Evolutionary conservation across 2,797 vertebrate genomes (phyloP).

Genomic region (Hydrocynus forskahlii): DNA sequence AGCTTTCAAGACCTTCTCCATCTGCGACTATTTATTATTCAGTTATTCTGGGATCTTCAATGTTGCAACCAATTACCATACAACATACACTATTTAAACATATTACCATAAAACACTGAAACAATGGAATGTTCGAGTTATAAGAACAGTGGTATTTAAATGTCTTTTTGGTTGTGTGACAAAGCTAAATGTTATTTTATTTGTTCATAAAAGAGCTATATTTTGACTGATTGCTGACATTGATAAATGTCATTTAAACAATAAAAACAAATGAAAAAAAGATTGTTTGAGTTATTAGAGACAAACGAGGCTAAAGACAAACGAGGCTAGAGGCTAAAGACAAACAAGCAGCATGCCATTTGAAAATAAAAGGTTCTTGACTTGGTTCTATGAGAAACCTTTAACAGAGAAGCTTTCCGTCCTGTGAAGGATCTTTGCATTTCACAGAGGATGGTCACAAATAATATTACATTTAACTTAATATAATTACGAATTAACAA

Average conservation of each 20-base stretch:
- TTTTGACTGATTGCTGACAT: slow-evolving; percentile 22
- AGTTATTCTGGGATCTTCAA: slow-evolving; percentile 14
- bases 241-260: neutral
- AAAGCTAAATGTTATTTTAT: neutral
- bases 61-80: slow-evolving; percentile 12
- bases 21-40: slow-evolving; percentile 15
- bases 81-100: neutral
- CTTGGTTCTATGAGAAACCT: too few relatives aligned
- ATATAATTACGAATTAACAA: too few relatives aligned
- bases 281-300: too few relatives aligned
- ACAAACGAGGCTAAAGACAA: too few relatives aligned
- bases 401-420: neutral
- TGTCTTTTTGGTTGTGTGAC: neutral
- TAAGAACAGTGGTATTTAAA: neutral
- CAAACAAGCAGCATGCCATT: too few relatives aligned
- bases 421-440: neutral
- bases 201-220: slow-evolving; percentile 24
- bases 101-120: neutral
- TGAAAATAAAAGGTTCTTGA: too few relatives aligned
- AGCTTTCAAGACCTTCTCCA: neutral
- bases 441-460: neutral
- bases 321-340: too few relatives aligned
- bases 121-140: neutral
- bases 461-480: too few relatives aligned
- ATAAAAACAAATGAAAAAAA: slow-evolving; percentile 25